A percentile compares a stretch with the other conserved stretches of the same genome.
Conservation (phyloP, 2,113 vertebrate genomes). For the Porphyrio hochstetteri region DNA sequence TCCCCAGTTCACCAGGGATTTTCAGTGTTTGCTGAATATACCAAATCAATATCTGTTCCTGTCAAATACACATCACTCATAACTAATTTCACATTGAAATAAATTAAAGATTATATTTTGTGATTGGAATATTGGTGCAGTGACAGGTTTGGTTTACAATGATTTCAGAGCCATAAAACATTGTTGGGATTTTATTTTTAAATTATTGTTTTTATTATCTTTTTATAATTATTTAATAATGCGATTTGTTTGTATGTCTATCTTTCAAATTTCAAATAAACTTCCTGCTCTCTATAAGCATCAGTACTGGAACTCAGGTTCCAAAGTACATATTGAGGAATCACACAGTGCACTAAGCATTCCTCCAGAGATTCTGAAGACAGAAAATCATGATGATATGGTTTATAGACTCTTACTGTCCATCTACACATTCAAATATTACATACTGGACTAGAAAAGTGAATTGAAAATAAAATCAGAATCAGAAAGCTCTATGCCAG, state of each 20-base stretch:
- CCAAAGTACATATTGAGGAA: neutral
- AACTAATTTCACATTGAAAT: neutral
- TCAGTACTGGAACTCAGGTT: neutral
- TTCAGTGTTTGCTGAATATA: neutral
- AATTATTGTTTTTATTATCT: neutral
- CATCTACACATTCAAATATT: neutral
- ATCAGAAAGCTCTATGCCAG: neutral
- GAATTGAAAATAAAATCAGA: neutral
- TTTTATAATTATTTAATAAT: neutral
- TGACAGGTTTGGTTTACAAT: neutral
- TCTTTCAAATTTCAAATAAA: neutral
- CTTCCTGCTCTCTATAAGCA: neutral
- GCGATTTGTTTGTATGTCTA: accelerated
- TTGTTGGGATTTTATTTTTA: neutral
- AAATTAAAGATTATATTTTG: neutral
- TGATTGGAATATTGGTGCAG: neutral
- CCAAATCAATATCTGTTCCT: neutral
- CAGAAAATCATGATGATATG: neutral
- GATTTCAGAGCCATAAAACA: neutral
- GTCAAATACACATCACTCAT: neutral
- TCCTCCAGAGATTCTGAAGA: neutral
- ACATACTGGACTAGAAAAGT: neutral
- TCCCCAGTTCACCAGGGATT: neutral
- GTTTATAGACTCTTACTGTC: neutral
- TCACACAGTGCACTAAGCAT: neutral